These are phyloP conservation scores for Thripadectes ignobilis DNA, from an alignment of 2,797 vertebrate species.

Conservation along the genomic window DNA sequence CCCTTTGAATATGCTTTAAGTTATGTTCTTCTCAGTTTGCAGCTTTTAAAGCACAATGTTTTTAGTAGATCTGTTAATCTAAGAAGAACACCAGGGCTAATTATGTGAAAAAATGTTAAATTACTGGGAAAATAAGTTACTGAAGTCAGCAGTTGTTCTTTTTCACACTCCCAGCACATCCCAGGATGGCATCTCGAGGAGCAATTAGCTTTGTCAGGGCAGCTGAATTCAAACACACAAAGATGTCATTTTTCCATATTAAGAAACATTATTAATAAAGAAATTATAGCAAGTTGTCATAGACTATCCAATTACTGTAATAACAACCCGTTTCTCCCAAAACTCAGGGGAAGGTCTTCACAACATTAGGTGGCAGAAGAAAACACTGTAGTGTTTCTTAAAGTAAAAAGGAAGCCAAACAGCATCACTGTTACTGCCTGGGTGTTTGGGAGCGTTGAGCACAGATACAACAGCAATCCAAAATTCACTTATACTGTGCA, in stretches of 20 bases:
- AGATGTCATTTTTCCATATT: conserved; percentile 58
- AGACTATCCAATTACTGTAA: conserved; percentile 62
- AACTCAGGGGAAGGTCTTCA: conserved; percentile 44
- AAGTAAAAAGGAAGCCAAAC: background rate
- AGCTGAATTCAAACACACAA: conserved; percentile 56
- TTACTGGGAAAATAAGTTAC: conserved; percentile 57
- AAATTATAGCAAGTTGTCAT: conserved; percentile 66
- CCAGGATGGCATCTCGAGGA: conserved; percentile 55
- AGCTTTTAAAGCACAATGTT: conserved; percentile 51
- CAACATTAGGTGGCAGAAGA: background rate
- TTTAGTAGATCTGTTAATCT: conserved; percentile 66
- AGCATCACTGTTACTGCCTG: background rate
- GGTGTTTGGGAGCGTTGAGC: background rate
- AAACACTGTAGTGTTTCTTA: background rate
- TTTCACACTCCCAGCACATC: conserved; percentile 52
- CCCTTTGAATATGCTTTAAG: background rate
- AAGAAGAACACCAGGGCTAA: conserved; percentile 58
- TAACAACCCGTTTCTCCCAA: conserved; percentile 49
- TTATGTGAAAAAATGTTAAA: conserved; percentile 71
- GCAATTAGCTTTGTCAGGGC: conserved; percentile 72
- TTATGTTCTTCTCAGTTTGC: background rate
- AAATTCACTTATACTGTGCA: background rate
- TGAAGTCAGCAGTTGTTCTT: conserved; percentile 68
- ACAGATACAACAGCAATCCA: background rate
- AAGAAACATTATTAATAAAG: conserved; percentile 73